Conservation (phyloP, 2,797 vertebrate genomes). For the Apogon hyalosoma region DNA sequence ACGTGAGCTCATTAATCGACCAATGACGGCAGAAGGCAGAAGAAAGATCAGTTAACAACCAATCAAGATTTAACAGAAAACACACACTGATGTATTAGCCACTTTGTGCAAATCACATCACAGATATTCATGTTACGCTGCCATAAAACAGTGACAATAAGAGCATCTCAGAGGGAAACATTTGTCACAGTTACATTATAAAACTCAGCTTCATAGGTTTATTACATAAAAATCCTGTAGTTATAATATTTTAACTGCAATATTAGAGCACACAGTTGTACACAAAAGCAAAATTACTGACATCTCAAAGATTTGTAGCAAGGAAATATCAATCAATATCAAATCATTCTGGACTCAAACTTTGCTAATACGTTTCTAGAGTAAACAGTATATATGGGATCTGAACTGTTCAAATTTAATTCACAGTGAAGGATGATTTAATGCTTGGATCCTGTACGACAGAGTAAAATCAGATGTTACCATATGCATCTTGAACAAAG, state of each 20-base stretch:
- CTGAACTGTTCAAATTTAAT: constrained; percentile 11
- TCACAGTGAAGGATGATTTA: constrained; percentile 29
- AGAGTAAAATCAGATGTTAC: constrained; percentile 7
- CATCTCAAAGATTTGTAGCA: constrained; percentile 24
- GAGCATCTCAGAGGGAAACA: constrained; percentile 54
- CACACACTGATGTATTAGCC: constrained; percentile 65
- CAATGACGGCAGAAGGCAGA: background rate
- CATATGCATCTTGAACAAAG: background rate
- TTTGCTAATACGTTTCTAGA: background rate
- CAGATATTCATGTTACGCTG: constrained; percentile 75
- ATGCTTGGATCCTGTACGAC: constrained; percentile 1
- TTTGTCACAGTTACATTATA: constrained; percentile 41
- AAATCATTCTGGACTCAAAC: constrained; percentile 5
- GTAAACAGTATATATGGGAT: background rate
- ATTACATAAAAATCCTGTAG: constrained; percentile 42
- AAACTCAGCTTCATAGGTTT: constrained; percentile 48
- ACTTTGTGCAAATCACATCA: constrained; percentile 75
- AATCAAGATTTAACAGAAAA: constrained; percentile 46
- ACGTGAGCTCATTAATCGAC: background rate
- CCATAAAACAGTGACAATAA: constrained; percentile 67
- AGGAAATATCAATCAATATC: constrained; percentile 6
- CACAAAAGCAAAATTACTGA: constrained; percentile 46
- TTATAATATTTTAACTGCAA: constrained; percentile 41
- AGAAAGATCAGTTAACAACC: constrained; percentile 28
- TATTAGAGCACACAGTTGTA: constrained; percentile 54